Conservation (phyloP, 2,113 vertebrate species). For the Lamprotornis superbus region DNA sequence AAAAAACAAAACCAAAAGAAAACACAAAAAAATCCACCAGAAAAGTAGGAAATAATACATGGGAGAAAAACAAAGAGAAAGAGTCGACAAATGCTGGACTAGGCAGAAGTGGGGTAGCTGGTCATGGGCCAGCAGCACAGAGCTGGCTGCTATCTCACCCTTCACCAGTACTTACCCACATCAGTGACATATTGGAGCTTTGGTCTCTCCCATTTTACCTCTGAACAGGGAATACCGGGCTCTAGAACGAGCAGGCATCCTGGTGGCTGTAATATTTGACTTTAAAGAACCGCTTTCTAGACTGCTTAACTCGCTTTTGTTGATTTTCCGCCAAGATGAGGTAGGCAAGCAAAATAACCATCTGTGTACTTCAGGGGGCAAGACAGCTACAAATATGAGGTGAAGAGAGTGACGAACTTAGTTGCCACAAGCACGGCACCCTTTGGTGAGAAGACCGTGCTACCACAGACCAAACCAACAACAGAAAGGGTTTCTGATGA, state of each 20-base stretch:
- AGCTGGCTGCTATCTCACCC: not conserved
- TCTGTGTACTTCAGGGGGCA: not conserved
- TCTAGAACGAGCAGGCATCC: not conserved
- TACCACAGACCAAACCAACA: not conserved
- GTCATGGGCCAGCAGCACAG: not conserved
- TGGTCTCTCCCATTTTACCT: fast-evolving
- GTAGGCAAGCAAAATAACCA: not conserved
- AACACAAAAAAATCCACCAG: not conserved
- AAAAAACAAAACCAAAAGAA: not conserved
- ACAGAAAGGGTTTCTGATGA: not conserved
- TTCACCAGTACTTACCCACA: fast-evolving
- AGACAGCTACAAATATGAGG: not conserved
- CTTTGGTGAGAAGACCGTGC: fast-evolving
- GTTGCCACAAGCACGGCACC: not conserved
- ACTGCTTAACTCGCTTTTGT: not conserved
- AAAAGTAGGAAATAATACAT: not conserved
- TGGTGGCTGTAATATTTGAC: not conserved
- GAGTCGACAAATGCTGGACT: not conserved
- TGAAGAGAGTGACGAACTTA: not conserved
- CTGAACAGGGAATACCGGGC: not conserved
- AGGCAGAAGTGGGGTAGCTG: not conserved
- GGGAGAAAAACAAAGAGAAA: not conserved
- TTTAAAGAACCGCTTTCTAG: not conserved
- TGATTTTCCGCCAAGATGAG: not conserved
- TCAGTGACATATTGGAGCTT: fast-evolving